Base-by-base conservation (phyloP, 2,888 invertebrate genomes). In the Sclerodermus sp. region DNA sequence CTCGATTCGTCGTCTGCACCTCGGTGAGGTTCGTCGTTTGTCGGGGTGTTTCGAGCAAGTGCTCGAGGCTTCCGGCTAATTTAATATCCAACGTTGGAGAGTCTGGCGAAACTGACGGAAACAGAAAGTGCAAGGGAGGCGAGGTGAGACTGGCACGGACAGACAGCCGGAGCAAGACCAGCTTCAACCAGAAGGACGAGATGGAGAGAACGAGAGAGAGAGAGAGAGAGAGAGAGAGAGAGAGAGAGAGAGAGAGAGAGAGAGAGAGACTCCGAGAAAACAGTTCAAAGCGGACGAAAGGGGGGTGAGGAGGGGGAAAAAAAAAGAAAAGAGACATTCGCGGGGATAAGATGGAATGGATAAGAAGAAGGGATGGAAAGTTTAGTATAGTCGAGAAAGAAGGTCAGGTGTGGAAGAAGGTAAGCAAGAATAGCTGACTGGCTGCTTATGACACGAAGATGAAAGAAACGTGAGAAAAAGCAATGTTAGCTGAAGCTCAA, bases 41-140 rank as follows among this genome's bases (percentile, higher is more conserved):
- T 32, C 47, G 32, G 45, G 30, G 12, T 45, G 43, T 49, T 49
- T 46, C 50, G 41, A 18, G 32, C 40, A 41, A 38, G 51, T 39
- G 45, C 46, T 45, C 44, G 9, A 18, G 30, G 49, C 48, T 50
- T 52, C 42, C 45, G 43, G 47, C 54, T 62, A 60, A 62, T 59
- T 61, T 55, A 59, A 61, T 57, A 54, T 48, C 47, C 36, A 31
- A 18, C 18, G 10, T 13, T n/a, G 15, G 30, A 44, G 36, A n/a
- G n/a, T 29, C 40, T 46, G 32, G 18, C 32, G 34, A 34, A 38
- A 47, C 23, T 14, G 47, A 38, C 15, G 39, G 30, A 29, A 5
- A 32, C 15, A n/a, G 29, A 41, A 16, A 37, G 32, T 39, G 30
- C 23, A 17, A 41, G n/a, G 32, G 31, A 32, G 17, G 31, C 15